Base-by-base conservation (phyloP, 2,888 invertebrate species). In the Therioaphis trifolii region DNA sequence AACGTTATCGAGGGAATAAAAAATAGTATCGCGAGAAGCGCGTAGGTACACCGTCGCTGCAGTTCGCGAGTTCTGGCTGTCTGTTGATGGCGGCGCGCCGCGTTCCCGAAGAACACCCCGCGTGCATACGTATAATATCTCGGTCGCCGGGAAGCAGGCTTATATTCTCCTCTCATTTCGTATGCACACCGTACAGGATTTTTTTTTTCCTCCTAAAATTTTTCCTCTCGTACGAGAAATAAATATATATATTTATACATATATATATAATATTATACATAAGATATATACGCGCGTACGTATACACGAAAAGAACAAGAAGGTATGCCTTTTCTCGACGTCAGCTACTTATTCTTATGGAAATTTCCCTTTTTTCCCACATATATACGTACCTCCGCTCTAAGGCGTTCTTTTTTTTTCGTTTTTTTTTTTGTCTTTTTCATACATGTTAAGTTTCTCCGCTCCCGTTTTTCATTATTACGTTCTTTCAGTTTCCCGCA, bases 391-490 rank as follows among this genome's bases (percentile, higher is more conserved):
- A 29, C 63, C 29, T 72, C 29, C 27, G 12, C 27, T 7, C 43
- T 12, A 21, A 27, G 78, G 18, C 46, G 52, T 68, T 69, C n/a
- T 40, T 74, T 74, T 21, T 29, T 35, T 52, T 29, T 27, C n/a
- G 40, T 35, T 21, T 68, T 46, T 80, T 80, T 72, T 82, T 72
- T 82, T 74, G 63, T 74, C 74, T 74, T 74, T 82, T 82, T 74
- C 82, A 74, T 82, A 82, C 82, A 82, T 82, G 82, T 82, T 82
- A 82, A 82, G 74, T 82, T 82, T 82, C 72, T 52, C 18, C 66
- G 74, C 52, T 82, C 82, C 82, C 82, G 82, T 82, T 82, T 82
- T 82, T 82, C 82, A 82, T 82, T 82, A 82, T 82, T 82, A 82
- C 82, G 82, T 74, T 80, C 82, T 82, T 82, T 82, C 82, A 74